A percentile compares a stretch with the other conserved stretches of the same genome.
Conservation (phyloP, 2,888 invertebrate genomes). For the Alloscopus bannaensis region DNA sequence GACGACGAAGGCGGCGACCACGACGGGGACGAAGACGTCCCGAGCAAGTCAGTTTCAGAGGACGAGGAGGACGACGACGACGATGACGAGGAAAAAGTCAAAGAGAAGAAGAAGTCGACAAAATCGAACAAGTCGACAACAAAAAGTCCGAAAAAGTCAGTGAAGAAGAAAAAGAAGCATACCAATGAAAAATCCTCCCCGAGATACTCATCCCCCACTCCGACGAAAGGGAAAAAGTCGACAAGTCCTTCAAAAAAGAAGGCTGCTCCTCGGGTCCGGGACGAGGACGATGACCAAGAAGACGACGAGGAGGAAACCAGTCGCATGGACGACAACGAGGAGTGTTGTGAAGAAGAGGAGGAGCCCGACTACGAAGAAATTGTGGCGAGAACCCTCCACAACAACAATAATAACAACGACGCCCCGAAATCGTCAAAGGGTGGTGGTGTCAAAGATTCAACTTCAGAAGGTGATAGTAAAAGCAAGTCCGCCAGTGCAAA, state of each 20-base stretch:
- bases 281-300: conserved; percentile 64
- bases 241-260: conserved; percentile 45
- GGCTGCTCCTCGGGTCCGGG: conserved; percentile 15
- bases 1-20: conserved; percentile 39
- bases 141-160: conserved; percentile 77
- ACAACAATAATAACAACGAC: conserved; percentile 36
- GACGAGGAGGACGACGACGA: conserved; percentile 73
- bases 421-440: background rate
- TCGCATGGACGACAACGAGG: conserved; percentile 41
- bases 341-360: conserved; percentile 63
- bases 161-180: conserved; percentile 73
- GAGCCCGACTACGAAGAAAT: conserved; percentile 60
- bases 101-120: conserved; percentile 75
- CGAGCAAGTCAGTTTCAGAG: conserved; percentile 64
- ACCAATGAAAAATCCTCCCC: conserved; percentile 52
- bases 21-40: conserved; percentile 26
- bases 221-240: conserved; percentile 56
- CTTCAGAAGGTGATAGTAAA: too few species aligned
- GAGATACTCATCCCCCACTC: conserved; percentile 20
- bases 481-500: conserved; percentile 74
- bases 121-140: conserved; percentile 77
- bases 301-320: conserved; percentile 63
- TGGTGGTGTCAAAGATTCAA: too few species aligned
- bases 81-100: conserved; percentile 73
- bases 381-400: conserved; percentile 54